These are phyloP conservation scores for Ahaetulla prasina DNA, from an alignment of 2,113 vertebrate genomes.

Conservation along the genomic window DNA sequence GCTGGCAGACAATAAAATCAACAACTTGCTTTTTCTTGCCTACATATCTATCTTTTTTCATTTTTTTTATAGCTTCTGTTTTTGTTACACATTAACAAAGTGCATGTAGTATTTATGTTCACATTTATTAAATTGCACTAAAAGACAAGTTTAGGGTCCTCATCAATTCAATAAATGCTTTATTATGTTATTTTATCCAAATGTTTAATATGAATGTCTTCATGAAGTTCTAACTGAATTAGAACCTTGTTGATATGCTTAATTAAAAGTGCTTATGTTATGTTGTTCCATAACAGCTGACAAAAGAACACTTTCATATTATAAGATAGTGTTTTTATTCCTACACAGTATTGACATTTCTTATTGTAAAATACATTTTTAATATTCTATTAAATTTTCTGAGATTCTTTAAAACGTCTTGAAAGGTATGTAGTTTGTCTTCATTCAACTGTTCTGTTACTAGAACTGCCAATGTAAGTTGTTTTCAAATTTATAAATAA, in stretches of 20 bases:
- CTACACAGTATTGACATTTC: conserved; percentile 35
- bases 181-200: conserved; percentile 8
- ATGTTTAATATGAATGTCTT: conserved; percentile 36
- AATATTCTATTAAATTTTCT: conserved; percentile 30
- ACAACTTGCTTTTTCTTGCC: conserved; percentile 78
- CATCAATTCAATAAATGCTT: conserved; percentile 22
- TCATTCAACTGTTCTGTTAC: background rate
- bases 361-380: conserved; percentile 37
- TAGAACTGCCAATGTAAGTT: background rate
- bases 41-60: conserved; percentile 76
- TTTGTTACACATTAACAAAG: conserved; percentile 58
- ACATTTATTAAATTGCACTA: conserved; percentile 51
- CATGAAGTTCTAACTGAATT: conserved; percentile 36
- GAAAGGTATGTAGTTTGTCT: background rate
- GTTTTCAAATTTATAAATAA: too few relatives aligned
- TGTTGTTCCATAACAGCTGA: conserved; percentile 29
- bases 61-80: conserved; percentile 68
- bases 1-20: conserved; percentile 82
- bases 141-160: conserved; percentile 28
- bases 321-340: background rate
- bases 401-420: conserved; percentile 13
- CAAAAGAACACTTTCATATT: conserved; percentile 11
- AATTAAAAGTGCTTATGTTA: conserved; percentile 16
- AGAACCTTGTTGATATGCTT: conserved; percentile 31
- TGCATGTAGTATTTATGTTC: conserved; percentile 50